Conservation (phyloP, 2,797 vertebrate genomes). For the Neoniphon sammara region DNA sequence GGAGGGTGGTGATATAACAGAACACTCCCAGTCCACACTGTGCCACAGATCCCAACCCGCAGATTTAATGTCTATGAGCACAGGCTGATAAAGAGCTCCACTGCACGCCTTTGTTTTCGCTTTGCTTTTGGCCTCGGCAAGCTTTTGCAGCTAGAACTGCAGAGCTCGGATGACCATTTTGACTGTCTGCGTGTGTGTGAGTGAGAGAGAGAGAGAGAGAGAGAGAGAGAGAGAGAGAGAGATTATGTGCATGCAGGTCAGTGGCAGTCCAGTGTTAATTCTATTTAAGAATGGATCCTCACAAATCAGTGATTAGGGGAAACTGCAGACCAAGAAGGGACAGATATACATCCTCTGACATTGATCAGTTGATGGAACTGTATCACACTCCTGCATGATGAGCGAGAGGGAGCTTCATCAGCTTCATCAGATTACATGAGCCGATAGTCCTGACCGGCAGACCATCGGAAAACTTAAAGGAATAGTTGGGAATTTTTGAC, state of each 20-base stretch:
- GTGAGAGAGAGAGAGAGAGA: conserved; percentile 13
- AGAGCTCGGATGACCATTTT: conserved; percentile 31
- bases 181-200: conserved; percentile 12
- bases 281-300: conserved; percentile 35
- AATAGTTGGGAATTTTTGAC: too few relatives aligned
- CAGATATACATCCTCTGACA: conserved; percentile 22
- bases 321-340: conserved; percentile 22
- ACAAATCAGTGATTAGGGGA: conserved; percentile 36
- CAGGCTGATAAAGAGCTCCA: conserved; percentile 58
- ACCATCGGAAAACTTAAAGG: neutral
- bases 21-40: conserved; percentile 41
- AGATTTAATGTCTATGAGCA: conserved; percentile 56
- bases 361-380: conserved; percentile 32
- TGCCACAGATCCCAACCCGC: conserved; percentile 44
- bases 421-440: neutral
- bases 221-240: neutral
- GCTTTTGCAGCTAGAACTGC: conserved; percentile 43
- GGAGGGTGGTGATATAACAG: conserved; percentile 52
- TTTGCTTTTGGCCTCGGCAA: conserved; percentile 38
- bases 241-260: conserved; percentile 6
- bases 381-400: conserved; percentile 16
- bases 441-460: conserved; percentile 5
- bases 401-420: conserved; percentile 5
- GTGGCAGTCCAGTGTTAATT: conserved; percentile 43
- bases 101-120: conserved; percentile 48